These are phyloP conservation scores for Caenorhabditis panamensis DNA, from an alignment of 2,888 invertebrate genomes.

Conservation along the genomic window DNA sequence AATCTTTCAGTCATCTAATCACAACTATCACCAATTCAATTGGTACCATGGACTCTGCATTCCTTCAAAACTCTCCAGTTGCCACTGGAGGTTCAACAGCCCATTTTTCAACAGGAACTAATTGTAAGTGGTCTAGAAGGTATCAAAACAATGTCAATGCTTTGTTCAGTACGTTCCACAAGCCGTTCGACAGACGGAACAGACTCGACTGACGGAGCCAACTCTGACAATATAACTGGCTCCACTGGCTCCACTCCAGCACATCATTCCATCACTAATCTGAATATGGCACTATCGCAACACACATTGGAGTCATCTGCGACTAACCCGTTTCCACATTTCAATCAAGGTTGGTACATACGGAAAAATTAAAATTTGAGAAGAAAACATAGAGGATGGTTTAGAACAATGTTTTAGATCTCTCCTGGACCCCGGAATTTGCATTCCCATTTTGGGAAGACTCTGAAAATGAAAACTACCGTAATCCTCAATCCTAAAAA, in stretches of 20 bases:
- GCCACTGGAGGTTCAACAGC: conserved; percentile 38
- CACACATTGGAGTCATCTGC: conserved; percentile 18
- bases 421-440: too few relatives aligned
- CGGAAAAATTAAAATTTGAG: too few relatives aligned
- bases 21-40: neutral
- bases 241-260: conserved; percentile 52
- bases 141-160: too few relatives aligned
- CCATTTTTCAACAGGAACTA: conserved; percentile 35
- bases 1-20: neutral
- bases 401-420: too few relatives aligned
- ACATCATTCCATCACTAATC: conserved; percentile 58
- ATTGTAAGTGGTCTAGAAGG: conserved; percentile 15
- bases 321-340: conserved; percentile 51
- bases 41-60: conserved; percentile 28
- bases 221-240: conserved; percentile 55
- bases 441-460: too few relatives aligned
- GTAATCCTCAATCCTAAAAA: too few relatives aligned
- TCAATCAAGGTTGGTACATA: conserved; percentile 66
- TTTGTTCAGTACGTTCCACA: conserved; percentile 44
- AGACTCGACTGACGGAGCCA: conserved; percentile 57
- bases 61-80: conserved; percentile 40
- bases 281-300: conserved; percentile 65
- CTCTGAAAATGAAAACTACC: too few relatives aligned
- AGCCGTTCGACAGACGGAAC: conserved; percentile 63
- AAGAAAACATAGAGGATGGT: too few relatives aligned